phyloP scores from a whole-genome alignment of 2,113 vertebrate genomes.

The Salvelinus alpinus region DNA sequence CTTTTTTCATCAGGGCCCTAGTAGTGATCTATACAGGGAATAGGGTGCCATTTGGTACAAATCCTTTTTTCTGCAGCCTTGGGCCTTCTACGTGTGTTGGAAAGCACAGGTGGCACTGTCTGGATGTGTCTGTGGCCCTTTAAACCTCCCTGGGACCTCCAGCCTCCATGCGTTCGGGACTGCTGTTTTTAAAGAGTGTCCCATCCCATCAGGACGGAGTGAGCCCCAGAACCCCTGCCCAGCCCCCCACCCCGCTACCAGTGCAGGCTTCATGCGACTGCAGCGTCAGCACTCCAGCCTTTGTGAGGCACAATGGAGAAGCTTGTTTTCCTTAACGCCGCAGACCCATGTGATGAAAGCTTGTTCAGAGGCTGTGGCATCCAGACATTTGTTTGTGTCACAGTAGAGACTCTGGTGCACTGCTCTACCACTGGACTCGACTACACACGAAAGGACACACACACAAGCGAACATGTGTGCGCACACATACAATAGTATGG shows the following conservation, averaged over 20 bases:
- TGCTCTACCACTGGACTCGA: slow-evolving; percentile 43
- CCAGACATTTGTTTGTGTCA: slow-evolving; percentile 75
- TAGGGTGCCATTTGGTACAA: no score
- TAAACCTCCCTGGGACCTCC: slow-evolving; percentile 15
- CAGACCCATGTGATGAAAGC: slow-evolving; percentile 73
- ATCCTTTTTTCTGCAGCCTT: no score
- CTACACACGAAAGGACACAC: slow-evolving; percentile 12
- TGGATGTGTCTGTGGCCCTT: neutral
- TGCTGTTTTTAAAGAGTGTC: slow-evolving; percentile 50
- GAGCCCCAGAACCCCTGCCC: slow-evolving; percentile 18
- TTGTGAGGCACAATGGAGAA: slow-evolving; percentile 76
- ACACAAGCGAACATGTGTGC: slow-evolving; percentile 9
- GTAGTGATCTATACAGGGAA: no score
- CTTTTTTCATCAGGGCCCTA: no score
- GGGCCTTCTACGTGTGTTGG: no score
- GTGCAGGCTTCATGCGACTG: slow-evolving; percentile 66
- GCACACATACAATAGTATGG: slow-evolving; percentile 23
- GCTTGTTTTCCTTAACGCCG: slow-evolving; percentile 80
- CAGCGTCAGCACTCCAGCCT: slow-evolving; percentile 77
- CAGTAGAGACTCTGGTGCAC: slow-evolving; percentile 64
- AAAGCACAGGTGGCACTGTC: neutral
- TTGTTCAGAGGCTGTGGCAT: slow-evolving; percentile 60
- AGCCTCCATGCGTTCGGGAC: slow-evolving; percentile 3
- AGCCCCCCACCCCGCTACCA: slow-evolving; percentile 22
- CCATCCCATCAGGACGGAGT: slow-evolving; percentile 57